Conservation (phyloP, 2,888 invertebrate genomes). For the Acleris sparsana region DNA sequence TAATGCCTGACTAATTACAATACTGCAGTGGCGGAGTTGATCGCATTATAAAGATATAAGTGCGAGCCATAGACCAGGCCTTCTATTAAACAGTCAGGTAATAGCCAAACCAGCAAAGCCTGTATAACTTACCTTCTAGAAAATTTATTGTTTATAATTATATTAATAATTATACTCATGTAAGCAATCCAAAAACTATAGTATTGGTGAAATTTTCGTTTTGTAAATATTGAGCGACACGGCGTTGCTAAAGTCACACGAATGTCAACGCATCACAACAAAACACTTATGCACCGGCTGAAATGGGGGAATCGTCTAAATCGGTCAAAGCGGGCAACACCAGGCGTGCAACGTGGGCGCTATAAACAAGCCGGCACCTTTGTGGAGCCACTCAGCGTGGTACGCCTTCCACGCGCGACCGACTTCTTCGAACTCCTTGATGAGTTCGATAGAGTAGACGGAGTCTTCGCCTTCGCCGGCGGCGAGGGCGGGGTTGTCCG, state of each 20-base stretch:
- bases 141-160: no score
- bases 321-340: slow-evolving; percentile 15
- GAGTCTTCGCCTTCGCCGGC: slow-evolving; percentile 83
- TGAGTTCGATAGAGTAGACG: slow-evolving; percentile 91
- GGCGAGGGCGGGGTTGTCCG: slow-evolving; percentile 89
- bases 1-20: no score
- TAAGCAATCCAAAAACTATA: no score
- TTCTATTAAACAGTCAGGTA: no score
- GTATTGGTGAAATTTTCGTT: no score
- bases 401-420: slow-evolving; percentile 90
- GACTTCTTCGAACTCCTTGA: slow-evolving; percentile 93
- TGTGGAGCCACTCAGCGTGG: slow-evolving; percentile 87
- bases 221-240: no score
- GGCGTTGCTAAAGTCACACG: neutral
- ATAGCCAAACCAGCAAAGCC: no score
- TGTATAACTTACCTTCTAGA: no score
- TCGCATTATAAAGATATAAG: no score
- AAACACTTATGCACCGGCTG: slow-evolving; percentile 1
- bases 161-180: no score
- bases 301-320: slow-evolving; percentile 1
- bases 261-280: slow-evolving; percentile 24
- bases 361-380: slow-evolving; percentile 67
- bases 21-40: no score
- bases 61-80: no score
- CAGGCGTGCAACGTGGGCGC: slow-evolving; percentile 42